Base-by-base conservation (phyloP, 1,140 invertebrate genomes). In the Drosophila kohkoa region DNA sequence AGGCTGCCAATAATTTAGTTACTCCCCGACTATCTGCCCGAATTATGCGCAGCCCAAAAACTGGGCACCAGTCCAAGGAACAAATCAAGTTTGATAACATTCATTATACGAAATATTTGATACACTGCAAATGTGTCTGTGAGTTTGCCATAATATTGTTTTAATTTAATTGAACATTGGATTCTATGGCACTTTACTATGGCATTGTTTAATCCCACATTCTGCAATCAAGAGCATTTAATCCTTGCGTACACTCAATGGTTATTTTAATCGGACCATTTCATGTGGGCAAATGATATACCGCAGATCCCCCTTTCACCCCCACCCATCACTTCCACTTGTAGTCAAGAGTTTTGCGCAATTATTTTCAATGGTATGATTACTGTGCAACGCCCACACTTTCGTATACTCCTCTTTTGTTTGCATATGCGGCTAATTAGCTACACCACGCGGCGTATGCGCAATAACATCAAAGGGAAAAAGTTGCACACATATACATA, bases 1-100 rank as follows among this genome's bases (percentile, higher is more conserved):
- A 35, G 51, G 64, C 76, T 67, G 79, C 68, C 82, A 70, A 79
- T 82, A 67, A 74, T 86, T 88, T 79, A 76, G 68, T 88, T 82
- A 82, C 70, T 54, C 62, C 72, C 51, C 46, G 60, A 77, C 71
- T 82, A 58, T 70, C 62, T 62, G 62, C 4, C 63, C 68, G 77
- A 77, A 75, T 81, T 77, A 80, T 85, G 66, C 25, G 68, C 48
- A 63, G 68, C 62, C 59, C 43, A 52, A 25, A 3, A 25, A 52
- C 32, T 54, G 28, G 46, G 46, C 45, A 41, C 38, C 49, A 75
- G 48, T 65, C 35, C 65, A 70, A 65, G 63, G 51, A 73, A 64
- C 51, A 77, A 81, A 75, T 85, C 81, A 68, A 81, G 81, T 85
- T 49, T 16, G 20, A 5, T 4, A 20, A 58, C 45, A 48, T 58